These are phyloP conservation scores for Hippoglossus hippoglossus DNA, from an alignment of 2,797 vertebrate genomes.

Conservation along the genomic window DNA sequence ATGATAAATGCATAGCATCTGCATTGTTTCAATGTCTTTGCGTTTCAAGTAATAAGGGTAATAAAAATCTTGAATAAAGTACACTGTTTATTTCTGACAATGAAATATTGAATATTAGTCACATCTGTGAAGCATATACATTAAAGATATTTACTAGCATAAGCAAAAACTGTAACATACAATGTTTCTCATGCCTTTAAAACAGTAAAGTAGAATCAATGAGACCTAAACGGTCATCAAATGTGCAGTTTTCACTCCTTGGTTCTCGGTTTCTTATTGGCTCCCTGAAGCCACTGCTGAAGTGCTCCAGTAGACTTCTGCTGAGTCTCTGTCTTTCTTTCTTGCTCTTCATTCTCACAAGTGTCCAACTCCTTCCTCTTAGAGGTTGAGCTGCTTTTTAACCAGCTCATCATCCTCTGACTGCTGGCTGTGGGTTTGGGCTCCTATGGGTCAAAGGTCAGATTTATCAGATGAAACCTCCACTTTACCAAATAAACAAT, in stretches of 20 bases:
- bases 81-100: conserved; percentile 48
- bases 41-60: conserved; percentile 85
- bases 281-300: conserved; percentile 79
- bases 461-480: conserved; percentile 19
- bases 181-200: not conserved
- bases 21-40: conserved; percentile 85
- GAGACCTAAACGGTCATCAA: not conserved
- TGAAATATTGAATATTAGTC: not conserved
- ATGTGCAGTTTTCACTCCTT: conserved; percentile 39
- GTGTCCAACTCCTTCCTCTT: conserved; percentile 79
- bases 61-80: conserved; percentile 84
- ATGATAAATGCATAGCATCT: conserved; percentile 84
- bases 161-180: not conserved
- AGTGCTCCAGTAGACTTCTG: conserved; percentile 62
- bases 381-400: conserved; percentile 82
- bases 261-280: conserved; percentile 82
- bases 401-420: conserved; percentile 90
- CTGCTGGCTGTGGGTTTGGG: conserved; percentile 83
- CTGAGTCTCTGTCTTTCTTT: conserved; percentile 72
- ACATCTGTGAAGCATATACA: not conserved
- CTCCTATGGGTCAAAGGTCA: conserved; percentile 76
- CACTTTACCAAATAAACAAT: not conserved
- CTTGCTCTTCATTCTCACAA: conserved; percentile 65
- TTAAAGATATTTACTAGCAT: not conserved
- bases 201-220: not conserved